phyloP scores from a whole-genome alignment of 2,888 invertebrate genomes.

The Philopedon plagiatum region DNA sequence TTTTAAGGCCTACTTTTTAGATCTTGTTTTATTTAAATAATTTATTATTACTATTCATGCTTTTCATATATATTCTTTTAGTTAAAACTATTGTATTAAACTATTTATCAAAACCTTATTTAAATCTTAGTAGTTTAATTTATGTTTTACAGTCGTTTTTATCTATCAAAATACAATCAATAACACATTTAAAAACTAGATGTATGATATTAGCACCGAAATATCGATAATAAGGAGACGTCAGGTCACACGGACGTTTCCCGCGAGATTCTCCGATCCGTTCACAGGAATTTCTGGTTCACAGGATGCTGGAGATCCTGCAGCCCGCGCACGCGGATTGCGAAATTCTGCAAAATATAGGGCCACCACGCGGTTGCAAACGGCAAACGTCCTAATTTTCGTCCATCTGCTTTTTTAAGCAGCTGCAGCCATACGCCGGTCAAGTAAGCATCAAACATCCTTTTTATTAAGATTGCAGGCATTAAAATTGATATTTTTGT shows the following conservation, averaged over 20 bases:
- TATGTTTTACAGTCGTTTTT: conserved; percentile 8
- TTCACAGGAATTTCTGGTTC: conserved; percentile 62
- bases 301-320: conserved; percentile 62
- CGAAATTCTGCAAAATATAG: conserved; percentile 39
- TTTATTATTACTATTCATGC: conserved; percentile 7
- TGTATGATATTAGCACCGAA: conserved; percentile 19
- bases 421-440: conserved; percentile 6
- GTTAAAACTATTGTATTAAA: neutral
- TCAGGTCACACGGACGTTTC: conserved; percentile 28
- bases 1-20: conserved; percentile 18
- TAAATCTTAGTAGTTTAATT: neutral
- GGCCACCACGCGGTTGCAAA: conserved; percentile 13
- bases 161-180: conserved; percentile 20
- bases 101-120: conserved; percentile 8
- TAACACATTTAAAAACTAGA: conserved; percentile 11
- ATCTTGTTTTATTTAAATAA: conserved; percentile 6
- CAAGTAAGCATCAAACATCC: conserved; percentile 7
- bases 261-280: conserved; percentile 21
- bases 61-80: neutral
- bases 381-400: conserved; percentile 21
- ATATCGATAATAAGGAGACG: conserved; percentile 38
- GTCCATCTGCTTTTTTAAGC: conserved; percentile 26
- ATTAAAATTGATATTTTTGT: no score
- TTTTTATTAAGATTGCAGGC: no score
- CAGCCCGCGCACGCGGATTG: conserved; percentile 58